Conservation (phyloP, 2,888 invertebrate genomes). For the Boloria euphrosyne region DNA sequence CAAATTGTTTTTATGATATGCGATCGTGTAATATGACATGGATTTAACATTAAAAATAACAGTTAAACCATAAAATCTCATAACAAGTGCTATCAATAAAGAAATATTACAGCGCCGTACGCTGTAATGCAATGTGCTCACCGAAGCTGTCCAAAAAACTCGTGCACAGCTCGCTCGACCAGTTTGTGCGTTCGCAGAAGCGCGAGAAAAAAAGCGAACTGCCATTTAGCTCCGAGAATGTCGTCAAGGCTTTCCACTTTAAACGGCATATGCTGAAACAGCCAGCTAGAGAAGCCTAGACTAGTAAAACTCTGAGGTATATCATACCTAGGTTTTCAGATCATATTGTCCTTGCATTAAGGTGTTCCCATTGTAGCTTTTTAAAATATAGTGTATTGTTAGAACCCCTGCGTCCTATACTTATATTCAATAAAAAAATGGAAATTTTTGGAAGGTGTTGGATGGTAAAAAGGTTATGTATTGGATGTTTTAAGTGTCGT, state of each 20-base stretch:
- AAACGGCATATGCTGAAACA: slow-evolving; percentile 41
- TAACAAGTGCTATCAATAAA: slow-evolving; percentile 9
- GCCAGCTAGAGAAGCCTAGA: slow-evolving; percentile 15
- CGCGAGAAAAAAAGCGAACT: slow-evolving; percentile 68
- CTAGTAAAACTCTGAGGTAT: background rate
- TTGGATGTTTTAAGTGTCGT: too few species aligned
- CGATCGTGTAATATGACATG: background rate
- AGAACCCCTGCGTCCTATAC: too few species aligned
- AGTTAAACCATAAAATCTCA: slow-evolving; percentile 1
- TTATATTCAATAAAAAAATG: too few species aligned
- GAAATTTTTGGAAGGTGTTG: too few species aligned
- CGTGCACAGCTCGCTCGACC: slow-evolving; percentile 65
- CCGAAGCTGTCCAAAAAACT: slow-evolving; percentile 70
- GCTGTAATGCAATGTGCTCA: slow-evolving; percentile 41
- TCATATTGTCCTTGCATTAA: background rate
- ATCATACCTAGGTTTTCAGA: background rate
- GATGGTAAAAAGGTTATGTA: too few species aligned
- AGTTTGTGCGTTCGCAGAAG: slow-evolving; percentile 76
- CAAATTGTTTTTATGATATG: background rate
- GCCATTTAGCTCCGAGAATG: slow-evolving; percentile 68
- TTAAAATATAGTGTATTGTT: too few species aligned
- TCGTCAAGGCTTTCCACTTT: slow-evolving; percentile 76
- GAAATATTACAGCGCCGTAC: slow-evolving; percentile 3
- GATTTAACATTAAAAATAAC: background rate
- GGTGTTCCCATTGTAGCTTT: background rate